Evolutionary conservation across 92 coral and sea anemone species (phyloP).

Genomic region (Umimayanthus kanabou): DNA sequence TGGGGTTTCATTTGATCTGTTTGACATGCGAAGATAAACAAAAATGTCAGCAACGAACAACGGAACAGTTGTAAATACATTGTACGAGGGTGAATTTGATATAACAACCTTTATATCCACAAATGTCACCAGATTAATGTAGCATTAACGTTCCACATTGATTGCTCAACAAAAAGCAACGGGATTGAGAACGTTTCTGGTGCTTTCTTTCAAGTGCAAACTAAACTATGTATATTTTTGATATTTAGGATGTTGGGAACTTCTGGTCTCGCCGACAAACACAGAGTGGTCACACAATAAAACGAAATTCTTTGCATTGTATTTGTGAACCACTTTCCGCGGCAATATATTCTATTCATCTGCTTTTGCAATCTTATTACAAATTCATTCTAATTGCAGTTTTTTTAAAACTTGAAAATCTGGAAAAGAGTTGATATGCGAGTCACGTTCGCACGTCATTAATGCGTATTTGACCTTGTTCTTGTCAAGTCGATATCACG

Average conservation of each 20-base stretch:
- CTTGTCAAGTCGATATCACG: not conserved
- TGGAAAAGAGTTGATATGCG: not conserved
- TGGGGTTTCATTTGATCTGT: not conserved
- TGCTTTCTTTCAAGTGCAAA: not conserved
- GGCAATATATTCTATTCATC: too few species aligned
- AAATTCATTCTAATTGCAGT: not conserved
- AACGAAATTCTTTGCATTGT: too few species aligned
- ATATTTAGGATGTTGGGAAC: too few species aligned
- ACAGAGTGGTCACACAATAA: too few species aligned
- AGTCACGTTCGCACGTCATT: not conserved
- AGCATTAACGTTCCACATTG: not conserved
- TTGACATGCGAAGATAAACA: not conserved
- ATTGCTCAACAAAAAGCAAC: constrained; percentile 9
- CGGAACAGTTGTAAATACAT: not conserved
- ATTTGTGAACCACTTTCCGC: too few species aligned
- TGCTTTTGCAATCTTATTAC: not conserved
- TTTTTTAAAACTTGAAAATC: not conserved
- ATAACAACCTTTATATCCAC: not conserved
- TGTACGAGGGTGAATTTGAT: constrained; percentile 19
- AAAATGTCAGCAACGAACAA: constrained; percentile 4
- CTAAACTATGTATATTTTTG: not conserved
- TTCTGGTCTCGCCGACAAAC: too few species aligned
- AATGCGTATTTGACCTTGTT: not conserved
- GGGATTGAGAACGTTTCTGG: not conserved
- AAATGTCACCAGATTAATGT: constrained; percentile 6